Conservation (phyloP, 2,113 vertebrate species). For the Eulemur macaco region DNA sequence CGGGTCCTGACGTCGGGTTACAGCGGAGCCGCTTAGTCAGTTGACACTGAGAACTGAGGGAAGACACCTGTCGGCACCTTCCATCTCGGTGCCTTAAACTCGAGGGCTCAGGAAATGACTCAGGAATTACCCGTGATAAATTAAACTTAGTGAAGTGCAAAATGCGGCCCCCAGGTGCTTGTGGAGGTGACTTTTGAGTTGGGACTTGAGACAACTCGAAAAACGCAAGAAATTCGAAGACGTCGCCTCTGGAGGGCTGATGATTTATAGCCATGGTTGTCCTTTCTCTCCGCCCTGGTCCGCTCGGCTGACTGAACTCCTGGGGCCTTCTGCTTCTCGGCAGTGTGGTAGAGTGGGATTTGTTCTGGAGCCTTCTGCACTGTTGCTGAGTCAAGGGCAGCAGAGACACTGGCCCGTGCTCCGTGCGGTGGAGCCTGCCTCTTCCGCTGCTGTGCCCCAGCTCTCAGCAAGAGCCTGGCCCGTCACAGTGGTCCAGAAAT, state of each 20-base stretch:
- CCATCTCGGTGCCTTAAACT: background rate
- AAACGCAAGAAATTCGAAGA: background rate
- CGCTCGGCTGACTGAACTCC: background rate
- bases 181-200: background rate
- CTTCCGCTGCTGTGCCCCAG: rapidly evolving
- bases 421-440: background rate
- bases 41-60: background rate
- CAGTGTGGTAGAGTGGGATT: background rate
- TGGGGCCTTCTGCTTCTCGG: background rate
- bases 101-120: rapidly evolving
- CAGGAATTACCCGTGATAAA: background rate
- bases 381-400: background rate
- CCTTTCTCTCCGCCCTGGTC: too few relatives aligned
- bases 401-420: background rate
- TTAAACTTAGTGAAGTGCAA: too few relatives aligned
- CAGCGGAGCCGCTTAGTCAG: background rate
- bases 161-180: background rate
- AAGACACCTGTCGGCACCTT: background rate
- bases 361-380: background rate
- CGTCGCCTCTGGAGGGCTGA: background rate
- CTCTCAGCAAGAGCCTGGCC: background rate
- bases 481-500: rapidly evolving
- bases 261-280: background rate
- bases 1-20: background rate
- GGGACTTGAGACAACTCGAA: background rate